These are phyloP conservation scores for Tinea pellionella DNA, from an alignment of 2,888 invertebrate species.

Conservation along the genomic window DNA sequence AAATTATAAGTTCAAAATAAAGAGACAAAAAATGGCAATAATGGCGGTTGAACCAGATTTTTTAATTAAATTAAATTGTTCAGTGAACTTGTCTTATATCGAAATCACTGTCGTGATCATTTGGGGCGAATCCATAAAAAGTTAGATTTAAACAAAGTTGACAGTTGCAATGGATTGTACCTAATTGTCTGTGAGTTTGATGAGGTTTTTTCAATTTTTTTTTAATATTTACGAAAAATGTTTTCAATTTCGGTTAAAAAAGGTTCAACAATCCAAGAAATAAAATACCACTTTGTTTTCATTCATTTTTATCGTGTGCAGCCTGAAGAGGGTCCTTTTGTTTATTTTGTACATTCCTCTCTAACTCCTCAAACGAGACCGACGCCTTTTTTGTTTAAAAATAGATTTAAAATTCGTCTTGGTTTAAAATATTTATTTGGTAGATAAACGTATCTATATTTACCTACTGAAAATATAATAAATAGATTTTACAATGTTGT, in stretches of 20 bases:
- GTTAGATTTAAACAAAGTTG: slow-evolving; percentile 14
- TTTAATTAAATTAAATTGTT: slow-evolving; percentile 6
- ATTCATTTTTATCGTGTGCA: background rate
- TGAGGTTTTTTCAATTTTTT: background rate
- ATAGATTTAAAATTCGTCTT: background rate
- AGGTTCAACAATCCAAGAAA: background rate
- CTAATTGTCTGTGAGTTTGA: slow-evolving; percentile 4
- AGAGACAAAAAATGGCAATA: background rate
- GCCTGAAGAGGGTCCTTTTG: background rate
- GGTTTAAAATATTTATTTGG: too few relatives aligned
- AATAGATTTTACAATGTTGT: too few relatives aligned
- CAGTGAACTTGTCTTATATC: slow-evolving; percentile 7
- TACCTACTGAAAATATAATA: too few relatives aligned
- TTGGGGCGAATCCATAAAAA: slow-evolving; percentile 2
- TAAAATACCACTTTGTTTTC: background rate
- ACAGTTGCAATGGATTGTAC: slow-evolving; percentile 11
- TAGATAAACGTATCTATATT: too few relatives aligned
- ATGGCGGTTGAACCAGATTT: background rate
- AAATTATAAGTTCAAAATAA: background rate
- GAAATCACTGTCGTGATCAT: background rate
- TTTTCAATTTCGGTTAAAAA: background rate
- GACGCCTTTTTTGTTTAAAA: background rate
- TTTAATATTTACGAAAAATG: background rate
- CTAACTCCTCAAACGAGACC: background rate
- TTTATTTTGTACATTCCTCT: background rate